Base-by-base conservation (phyloP, 2,797 vertebrate species). In the Sphaeramia orbicularis region DNA sequence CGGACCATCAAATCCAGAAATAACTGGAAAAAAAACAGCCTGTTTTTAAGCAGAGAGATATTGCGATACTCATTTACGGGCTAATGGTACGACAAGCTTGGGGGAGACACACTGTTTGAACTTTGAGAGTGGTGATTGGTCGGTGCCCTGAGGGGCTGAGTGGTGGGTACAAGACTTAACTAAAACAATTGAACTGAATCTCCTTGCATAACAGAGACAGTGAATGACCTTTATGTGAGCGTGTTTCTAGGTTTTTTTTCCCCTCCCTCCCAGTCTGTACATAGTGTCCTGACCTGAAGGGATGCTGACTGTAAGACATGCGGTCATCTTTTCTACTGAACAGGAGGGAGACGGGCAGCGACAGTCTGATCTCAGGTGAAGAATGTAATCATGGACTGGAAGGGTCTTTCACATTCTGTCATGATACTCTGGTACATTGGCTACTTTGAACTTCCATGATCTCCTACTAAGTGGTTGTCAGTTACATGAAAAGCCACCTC, bases 221-320 rank as follows among this genome's bases (percentile, higher is more conserved):
- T 19, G 49, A 59, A 52, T 81, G 71, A 85, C 80, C 79, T 84
- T 87, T 69, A 81, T 80, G 48, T 58, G 71, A 84, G 65, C 55
- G 61, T 78, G 54, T 67, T 79, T 80, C 70, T 71, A 69, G 71
- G 48, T 71, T 42, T 16, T 16, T 55, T 36, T 35, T 27, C 15
- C 44, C 19, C n/a, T 30, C 15, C 11, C 13, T 30, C 65, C 43
- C 61, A 70, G 64, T 70, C 65, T 75, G 80, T 35, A 87, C 81
- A 76, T 65, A 62, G 77, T 86, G 81, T 86, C 60, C 84, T 77
- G 74, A 77, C 67, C 68, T 66, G 71, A 63, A 65, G 8, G 74
- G 76, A 81, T 73, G 79, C 74, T 73, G 71, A 76, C 75, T 68
- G 45, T 61, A 77, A 80, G 72, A 83, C 75, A 72, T 84, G 51